A percentile compares a stretch with the other conserved stretches of the same genome.
These are phyloP conservation scores for Halichoeres trimaculatus DNA, from an alignment of 2,113 vertebrate genomes.

Conservation along the genomic window DNA sequence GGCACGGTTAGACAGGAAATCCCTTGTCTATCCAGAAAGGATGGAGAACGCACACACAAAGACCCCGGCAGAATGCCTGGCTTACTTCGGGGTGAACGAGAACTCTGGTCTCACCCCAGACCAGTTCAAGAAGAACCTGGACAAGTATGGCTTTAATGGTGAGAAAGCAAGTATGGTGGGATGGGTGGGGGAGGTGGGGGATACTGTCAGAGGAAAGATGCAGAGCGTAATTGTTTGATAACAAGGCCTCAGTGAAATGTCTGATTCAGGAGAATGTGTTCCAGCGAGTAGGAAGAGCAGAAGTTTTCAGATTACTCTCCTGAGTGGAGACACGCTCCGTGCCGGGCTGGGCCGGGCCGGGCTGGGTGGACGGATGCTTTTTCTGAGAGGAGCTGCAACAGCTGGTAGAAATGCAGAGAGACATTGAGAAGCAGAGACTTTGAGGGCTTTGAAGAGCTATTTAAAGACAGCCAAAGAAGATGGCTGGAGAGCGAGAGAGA, in stretches of 20 bases:
- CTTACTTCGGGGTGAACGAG: conserved; percentile 89
- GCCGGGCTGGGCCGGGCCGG: background rate
- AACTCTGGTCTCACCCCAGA: conserved; percentile 84
- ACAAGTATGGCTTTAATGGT: conserved; percentile 91
- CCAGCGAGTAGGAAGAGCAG: background rate
- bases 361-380: conserved; percentile 38
- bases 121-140: conserved; percentile 90
- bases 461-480: conserved; percentile 81
- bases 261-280: background rate
- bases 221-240: conserved; percentile 4
- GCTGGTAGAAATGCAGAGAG: conserved; percentile 77
- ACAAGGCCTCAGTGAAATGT: conserved; percentile 3
- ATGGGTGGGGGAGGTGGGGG: conserved; percentile 30
- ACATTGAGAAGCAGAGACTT: conserved; percentile 77
- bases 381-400: conserved; percentile 67
- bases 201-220: conserved; percentile 4
- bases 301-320: background rate
- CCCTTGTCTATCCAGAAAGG: conserved; percentile 73
- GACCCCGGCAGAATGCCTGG: conserved; percentile 83
- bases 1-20: conserved; percentile 64
- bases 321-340: conserved; percentile 5
- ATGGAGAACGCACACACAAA: conserved; percentile 91
- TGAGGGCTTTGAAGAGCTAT: conserved; percentile 77
- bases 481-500: conserved; percentile 77
- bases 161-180: conserved; percentile 67